These are phyloP conservation scores for Centropus bengalensis DNA, from an alignment of 2,113 vertebrate species.

Conservation along the genomic window DNA sequence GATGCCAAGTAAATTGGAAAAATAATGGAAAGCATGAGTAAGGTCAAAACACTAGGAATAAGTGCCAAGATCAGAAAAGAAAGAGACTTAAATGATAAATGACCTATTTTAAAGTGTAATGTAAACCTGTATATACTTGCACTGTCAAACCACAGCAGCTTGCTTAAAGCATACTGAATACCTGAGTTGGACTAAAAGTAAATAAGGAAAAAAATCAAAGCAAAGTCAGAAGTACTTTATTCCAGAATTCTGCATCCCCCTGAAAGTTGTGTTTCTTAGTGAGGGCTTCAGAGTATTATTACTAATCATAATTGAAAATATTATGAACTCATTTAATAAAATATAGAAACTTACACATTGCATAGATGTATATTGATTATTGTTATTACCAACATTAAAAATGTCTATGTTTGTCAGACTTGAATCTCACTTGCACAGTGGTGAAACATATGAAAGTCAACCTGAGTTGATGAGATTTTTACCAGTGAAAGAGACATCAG, in stretches of 20 bases:
- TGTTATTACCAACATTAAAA: not conserved
- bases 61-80: not conserved
- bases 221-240: not conserved
- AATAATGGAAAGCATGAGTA: not conserved
- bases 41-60: not conserved
- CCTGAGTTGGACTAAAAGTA: not conserved
- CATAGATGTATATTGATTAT: not conserved
- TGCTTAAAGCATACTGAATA: not conserved
- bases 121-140: not conserved
- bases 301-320: not conserved
- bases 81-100: not conserved
- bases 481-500: not conserved
- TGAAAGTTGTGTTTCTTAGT: not conserved
- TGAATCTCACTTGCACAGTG: not conserved
- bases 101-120: not conserved
- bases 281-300: not conserved
- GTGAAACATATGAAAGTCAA: not conserved
- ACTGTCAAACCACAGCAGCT: not conserved
- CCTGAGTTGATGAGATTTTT: not conserved
- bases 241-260: not conserved
- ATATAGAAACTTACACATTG: not conserved
- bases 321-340: not conserved
- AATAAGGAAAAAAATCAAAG: not conserved
- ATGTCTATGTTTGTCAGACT: not conserved
- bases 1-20: not conserved